Evolutionary conservation across 2,888 invertebrate genomes (phyloP), one percentile per base, ranked within the genome.

Genomic region (Hypsopygia costalis): DNA sequence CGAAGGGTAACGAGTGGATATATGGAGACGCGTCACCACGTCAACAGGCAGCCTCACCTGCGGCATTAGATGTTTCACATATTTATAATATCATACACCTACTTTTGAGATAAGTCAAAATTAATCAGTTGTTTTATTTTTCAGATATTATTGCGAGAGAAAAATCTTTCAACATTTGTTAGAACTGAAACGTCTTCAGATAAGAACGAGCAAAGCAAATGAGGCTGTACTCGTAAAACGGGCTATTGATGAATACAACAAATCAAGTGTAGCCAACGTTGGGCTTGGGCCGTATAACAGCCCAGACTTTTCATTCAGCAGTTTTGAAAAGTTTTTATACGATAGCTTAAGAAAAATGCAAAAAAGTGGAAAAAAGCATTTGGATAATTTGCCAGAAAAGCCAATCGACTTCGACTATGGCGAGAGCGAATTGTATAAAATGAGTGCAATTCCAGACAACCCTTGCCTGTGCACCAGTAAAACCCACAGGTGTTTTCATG

Each of bases 91-190:
- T n/a, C n/a, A n/a, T n/a, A n/a, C n/a, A n/a, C n/a, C n/a, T n/a
- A n/a, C n/a, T n/a, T n/a, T n/a, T n/a, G n/a, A n/a, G n/a, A n/a
- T n/a, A n/a, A n/a, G n/a, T n/a, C n/a, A n/a, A n/a, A n/a, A n/a
- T n/a, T n/a, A n/a, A n/a, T n/a, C n/a, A n/a, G n/a, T 16, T 16
- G 25, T 32, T 30, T 44, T 45, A 31, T 43, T 40, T 80, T 88
- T 46, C 73, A 94, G 97, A 69, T 97, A 97, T 75, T 96, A 97
- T 61, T 91, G 97, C 64, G 97, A 98, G 77, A 90, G 97, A 44
- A 95, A 96, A 69, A 95, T 98, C 59, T 97, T 98, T 76, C 97
- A 98, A 69, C 97, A 98, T 74, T 90, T 98, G 42, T 90, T 98
- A 63, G 98, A 98, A 69, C 81, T 98, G 38, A 98, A 98, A 78